Evolutionary conservation across 1,140 invertebrate species (phyloP).

Genomic region (Drepana arcuata): DNA sequence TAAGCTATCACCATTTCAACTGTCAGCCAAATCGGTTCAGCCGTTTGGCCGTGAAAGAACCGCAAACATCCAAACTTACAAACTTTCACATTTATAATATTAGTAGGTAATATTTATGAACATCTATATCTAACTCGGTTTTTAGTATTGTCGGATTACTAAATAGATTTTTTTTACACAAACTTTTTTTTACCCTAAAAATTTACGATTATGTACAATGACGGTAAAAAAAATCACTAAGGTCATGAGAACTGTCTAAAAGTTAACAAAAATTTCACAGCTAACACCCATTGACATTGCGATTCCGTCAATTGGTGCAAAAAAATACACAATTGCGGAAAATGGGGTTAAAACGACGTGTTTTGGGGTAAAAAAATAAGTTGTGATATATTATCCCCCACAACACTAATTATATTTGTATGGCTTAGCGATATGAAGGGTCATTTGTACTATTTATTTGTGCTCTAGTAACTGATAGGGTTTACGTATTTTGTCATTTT

Average conservation of each 20-base stretch:
- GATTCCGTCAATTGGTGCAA: slow-evolving; percentile 35
- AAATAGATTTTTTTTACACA: not conserved
- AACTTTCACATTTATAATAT: too few relatives aligned
- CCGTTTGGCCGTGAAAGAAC: too few relatives aligned
- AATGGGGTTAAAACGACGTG: slow-evolving; percentile 53
- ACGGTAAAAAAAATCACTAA: slow-evolving; percentile 22
- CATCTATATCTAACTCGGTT: too few relatives aligned
- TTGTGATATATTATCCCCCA: slow-evolving; percentile 39
- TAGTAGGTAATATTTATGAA: not conserved
- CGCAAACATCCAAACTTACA: too few relatives aligned
- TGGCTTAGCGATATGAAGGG: slow-evolving; percentile 32
- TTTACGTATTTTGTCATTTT: slow-evolving; percentile 20
- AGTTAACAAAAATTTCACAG: slow-evolving; percentile 41
- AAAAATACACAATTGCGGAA: slow-evolving; percentile 38
- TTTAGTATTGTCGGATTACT: not conserved
- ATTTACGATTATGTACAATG: slow-evolving; percentile 6
- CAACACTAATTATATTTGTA: slow-evolving; percentile 66
- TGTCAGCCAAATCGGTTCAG: too few relatives aligned
- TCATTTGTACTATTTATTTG: slow-evolving; percentile 36
- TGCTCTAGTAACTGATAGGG: slow-evolving; percentile 20
- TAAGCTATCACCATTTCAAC: too few relatives aligned
- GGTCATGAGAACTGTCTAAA: slow-evolving; percentile 45
- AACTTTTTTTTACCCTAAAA: not conserved
- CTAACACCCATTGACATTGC: slow-evolving; percentile 49
- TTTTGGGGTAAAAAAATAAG: slow-evolving; percentile 58